phyloP scores from a whole-genome alignment of 2,888 invertebrate species.

The Brenthis daphne region DNA sequence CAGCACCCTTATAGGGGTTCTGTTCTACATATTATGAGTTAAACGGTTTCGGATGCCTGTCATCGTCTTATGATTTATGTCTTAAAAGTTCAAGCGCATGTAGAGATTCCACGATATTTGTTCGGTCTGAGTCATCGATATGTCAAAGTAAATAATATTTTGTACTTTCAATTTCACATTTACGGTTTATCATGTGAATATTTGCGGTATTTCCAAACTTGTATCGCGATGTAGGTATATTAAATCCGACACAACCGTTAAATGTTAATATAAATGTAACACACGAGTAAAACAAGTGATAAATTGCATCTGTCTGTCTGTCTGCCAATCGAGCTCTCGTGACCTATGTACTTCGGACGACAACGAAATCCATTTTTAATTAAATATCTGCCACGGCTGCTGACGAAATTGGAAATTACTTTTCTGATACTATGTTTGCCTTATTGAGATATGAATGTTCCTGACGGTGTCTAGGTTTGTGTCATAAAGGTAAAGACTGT shows the following conservation, averaged over 20 bases:
- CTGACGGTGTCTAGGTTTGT: not conserved
- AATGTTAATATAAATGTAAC: conserved; percentile 29
- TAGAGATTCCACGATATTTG: conserved; percentile 9
- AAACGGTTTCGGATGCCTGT: conserved; percentile 63
- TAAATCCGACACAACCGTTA: conserved; percentile 22
- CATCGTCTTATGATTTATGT: conserved; percentile 49
- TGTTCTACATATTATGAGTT: conserved; percentile 69
- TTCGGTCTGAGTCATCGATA: conserved; percentile 4
- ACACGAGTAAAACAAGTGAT: conserved; percentile 35
- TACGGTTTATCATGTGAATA: not conserved
- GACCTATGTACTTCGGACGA: conserved; percentile 34
- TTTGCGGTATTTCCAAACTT: not conserved
- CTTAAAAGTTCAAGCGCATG: conserved; percentile 2
- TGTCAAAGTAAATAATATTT: not conserved
- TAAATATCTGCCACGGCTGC: conserved; percentile 40
- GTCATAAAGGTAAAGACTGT: not conserved
- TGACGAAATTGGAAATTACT: conserved; percentile 21
- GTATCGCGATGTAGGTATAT: conserved; percentile 3
- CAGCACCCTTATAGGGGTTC: conserved; percentile 56
- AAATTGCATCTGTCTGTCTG: conserved; percentile 38
- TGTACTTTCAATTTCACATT: conserved; percentile 7
- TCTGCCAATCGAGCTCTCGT: conserved; percentile 33
- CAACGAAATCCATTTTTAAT: conserved; percentile 47
- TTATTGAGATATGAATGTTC: conserved; percentile 8
- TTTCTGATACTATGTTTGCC: conserved; percentile 6